These are phyloP conservation scores for Lasius platythorax DNA, from an alignment of 2,888 invertebrate species.

Conservation along the genomic window DNA sequence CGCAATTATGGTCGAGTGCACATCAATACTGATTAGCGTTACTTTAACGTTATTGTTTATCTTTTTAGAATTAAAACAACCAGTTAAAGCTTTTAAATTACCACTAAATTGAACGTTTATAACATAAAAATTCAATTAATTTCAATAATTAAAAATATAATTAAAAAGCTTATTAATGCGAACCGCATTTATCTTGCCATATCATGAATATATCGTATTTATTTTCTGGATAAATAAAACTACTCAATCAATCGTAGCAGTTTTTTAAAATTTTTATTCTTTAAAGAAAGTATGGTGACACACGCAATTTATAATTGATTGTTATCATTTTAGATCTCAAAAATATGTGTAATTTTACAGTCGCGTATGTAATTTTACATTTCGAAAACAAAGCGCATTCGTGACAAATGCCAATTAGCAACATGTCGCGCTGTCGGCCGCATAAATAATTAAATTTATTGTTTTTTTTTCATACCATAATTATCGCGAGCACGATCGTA, in stretches of 20 bases:
- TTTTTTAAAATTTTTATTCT: neutral
- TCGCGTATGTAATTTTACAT: neutral
- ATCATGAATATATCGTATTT: no score
- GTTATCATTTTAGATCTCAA: neutral
- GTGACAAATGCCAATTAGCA: neutral
- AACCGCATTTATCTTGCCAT: neutral
- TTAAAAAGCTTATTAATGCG: neutral
- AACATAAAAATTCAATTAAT: neutral
- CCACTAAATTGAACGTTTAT: neutral
- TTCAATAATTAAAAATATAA: neutral
- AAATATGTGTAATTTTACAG: neutral
- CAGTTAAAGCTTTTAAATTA: neutral
- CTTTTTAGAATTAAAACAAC: neutral
- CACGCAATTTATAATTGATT: neutral
- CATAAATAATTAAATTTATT: slow-evolving; percentile 8
- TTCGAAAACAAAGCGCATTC: no score
- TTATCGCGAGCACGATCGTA: neutral
- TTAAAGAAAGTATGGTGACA: neutral
- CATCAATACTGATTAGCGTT: neutral
- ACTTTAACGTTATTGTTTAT: neutral
- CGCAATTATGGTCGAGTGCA: neutral
- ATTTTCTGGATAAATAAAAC: neutral
- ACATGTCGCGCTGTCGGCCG: neutral
- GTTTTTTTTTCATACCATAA: neutral
- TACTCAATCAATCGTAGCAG: neutral